Conservation (phyloP, 2,888 invertebrate genomes). For the Omphaloscelis lunosa region DNA sequence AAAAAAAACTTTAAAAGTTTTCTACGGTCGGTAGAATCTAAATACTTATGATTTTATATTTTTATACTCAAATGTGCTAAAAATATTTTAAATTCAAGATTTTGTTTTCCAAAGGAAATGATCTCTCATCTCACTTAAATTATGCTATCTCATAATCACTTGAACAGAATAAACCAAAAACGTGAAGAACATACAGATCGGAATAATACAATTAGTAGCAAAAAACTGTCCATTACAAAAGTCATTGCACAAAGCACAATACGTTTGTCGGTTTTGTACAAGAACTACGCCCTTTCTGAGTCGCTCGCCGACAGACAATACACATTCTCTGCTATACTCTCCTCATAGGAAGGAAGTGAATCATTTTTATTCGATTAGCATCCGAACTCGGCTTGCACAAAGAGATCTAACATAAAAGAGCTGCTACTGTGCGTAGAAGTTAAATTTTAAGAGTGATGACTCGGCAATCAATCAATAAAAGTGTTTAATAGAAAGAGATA, state of each 20-base stretch:
- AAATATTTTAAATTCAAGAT: neutral
- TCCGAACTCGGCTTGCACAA: constrained; percentile 71
- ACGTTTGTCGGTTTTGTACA: constrained; percentile 73
- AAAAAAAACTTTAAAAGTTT: neutral
- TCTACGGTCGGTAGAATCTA: neutral
- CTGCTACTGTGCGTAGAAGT: constrained; percentile 73
- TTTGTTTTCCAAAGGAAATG: neutral
- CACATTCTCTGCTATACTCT: constrained; percentile 66
- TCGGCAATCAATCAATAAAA: constrained; percentile 62
- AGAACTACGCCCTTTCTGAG: constrained; percentile 74
- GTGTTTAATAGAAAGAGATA: constrained; percentile 16
- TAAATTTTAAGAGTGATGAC: constrained; percentile 64
- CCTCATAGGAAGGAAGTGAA: constrained; percentile 82
- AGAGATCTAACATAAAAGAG: constrained; percentile 68
- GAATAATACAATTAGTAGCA: constrained; percentile 15
- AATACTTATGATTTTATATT: neutral
- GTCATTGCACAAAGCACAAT: constrained; percentile 64
- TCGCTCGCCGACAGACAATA: constrained; percentile 70
- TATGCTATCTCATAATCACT: neutral
- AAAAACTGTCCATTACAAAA: constrained; percentile 50
- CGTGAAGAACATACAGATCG: neutral
- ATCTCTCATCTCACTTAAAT: neutral
- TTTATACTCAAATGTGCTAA: neutral
- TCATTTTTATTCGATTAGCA: constrained; percentile 85
- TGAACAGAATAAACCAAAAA: too few relatives aligned